Percentiles rank a stretch among this genome's conserved stretches.
phyloP scores from a whole-genome alignment of 2,888 invertebrate species.

The Actias luna region DNA sequence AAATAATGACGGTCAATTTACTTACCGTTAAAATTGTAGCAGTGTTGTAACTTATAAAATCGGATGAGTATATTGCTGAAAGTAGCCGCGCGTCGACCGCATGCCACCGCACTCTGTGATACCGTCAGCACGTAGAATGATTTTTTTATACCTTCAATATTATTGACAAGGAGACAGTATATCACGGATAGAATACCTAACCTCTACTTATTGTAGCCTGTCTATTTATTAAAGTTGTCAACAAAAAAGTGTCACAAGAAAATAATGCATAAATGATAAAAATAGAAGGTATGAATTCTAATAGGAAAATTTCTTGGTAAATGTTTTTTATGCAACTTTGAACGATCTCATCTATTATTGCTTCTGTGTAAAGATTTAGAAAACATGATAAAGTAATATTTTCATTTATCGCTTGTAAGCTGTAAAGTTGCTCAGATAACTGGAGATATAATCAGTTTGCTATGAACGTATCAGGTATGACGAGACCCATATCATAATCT shows the following conservation, averaged over 20 bases:
- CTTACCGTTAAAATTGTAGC: slow-evolving; percentile 29
- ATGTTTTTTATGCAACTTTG: neutral
- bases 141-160: neutral
- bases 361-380: too few species aligned
- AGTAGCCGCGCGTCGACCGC: neutral
- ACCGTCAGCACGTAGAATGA: slow-evolving; percentile 3
- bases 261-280: neutral
- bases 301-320: neutral
- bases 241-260: neutral
- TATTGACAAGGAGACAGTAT: neutral
- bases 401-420: too few species aligned
- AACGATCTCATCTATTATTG: too few species aligned
- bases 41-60: slow-evolving; percentile 20
- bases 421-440: too few species aligned
- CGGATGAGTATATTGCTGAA: slow-evolving; percentile 27
- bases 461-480: too few species aligned
- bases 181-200: neutral
- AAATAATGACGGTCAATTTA: slow-evolving; percentile 22
- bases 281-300: neutral
- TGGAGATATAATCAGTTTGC: too few species aligned
- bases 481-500: too few species aligned
- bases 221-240: neutral
- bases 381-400: too few species aligned
- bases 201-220: neutral
- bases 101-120: neutral